Base-by-base conservation (phyloP, 2,113 vertebrate species). In the Morone chrysops region DNA sequence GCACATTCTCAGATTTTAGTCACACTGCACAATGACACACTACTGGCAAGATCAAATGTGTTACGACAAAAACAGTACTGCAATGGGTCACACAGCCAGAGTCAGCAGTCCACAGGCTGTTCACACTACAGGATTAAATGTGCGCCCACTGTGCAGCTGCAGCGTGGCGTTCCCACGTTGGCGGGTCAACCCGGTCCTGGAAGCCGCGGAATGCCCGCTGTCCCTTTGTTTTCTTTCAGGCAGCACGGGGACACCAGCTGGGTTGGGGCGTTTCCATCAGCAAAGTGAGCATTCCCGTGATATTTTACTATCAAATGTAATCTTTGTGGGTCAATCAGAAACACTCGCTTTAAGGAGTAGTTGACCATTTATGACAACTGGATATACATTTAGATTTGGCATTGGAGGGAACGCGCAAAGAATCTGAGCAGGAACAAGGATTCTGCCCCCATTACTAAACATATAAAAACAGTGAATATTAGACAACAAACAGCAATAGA, bases 111-210 rank as follows among this genome's bases (percentile, higher is more conserved):
- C 22, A 8, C 25, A 13, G 65, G 43, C 57, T 22, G 66, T 63
- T 61, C 62, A 84, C 14, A 6, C 41, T 31, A 54, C 20, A 74
- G 8, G 10, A 47, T 56, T 0, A 57, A 56, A 69, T 74, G 18
- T 56, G 25, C 40, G 4, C 25, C 59, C 77, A 51, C 25, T 31
- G 20, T 41, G 36, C 68, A 75, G 66, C 66, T 75, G 77, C 9
- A 4, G 56, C 0, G 3, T 62, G 47, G 48, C 17, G 22, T 60
- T 56, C 60, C 12, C 22, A 47, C 54, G 57, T 20, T 65, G 62
- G 63, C 10, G 36, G 75, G 70, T 69, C 75, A 51, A 54, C 75
- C n/a, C 56, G 3, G 65, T 57, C 66, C 57, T 67, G 69, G 75
- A 73, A 59, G 69, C 60, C 2, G 10, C 0, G 8, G 70, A 65